Evolutionary conservation across 2,888 invertebrate species (phyloP).

Genomic region (Rhabditoides inermis): DNA sequence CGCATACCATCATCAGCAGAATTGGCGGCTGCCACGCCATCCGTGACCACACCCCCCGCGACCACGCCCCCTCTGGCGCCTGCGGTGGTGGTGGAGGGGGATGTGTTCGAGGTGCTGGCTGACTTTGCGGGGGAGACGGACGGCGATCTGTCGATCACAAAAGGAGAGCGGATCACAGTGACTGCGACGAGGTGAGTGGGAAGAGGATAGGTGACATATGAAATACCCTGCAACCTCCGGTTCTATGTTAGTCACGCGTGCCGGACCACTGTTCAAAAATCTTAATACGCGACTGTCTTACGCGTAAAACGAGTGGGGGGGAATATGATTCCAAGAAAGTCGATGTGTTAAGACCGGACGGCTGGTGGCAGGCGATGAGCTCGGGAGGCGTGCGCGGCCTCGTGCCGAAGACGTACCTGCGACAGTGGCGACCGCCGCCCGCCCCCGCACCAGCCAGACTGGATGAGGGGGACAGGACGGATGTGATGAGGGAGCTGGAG

Average conservation of each 20-base stretch:
- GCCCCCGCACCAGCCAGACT: too few relatives aligned
- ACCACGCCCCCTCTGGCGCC: too few relatives aligned
- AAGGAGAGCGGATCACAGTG: slow-evolving; percentile 23
- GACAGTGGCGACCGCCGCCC: too few relatives aligned
- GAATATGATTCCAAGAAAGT: not conserved
- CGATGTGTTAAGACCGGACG: slow-evolving; percentile 16
- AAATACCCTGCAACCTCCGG: too few relatives aligned
- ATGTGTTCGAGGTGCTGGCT: slow-evolving; percentile 20
- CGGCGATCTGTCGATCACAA: slow-evolving; percentile 21
- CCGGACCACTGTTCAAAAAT: too few relatives aligned
- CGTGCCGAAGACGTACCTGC: slow-evolving; percentile 29
- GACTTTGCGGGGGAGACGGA: slow-evolving; percentile 13
- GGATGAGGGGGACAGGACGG: slow-evolving; percentile 2
- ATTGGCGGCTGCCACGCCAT: too few relatives aligned
- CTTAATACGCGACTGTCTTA: too few relatives aligned
- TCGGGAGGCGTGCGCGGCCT: slow-evolving; percentile 19
- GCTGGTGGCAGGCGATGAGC: slow-evolving; percentile 34
- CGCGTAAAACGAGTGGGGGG: too few relatives aligned
- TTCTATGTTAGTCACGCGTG: too few relatives aligned
- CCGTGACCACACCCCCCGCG: too few relatives aligned
- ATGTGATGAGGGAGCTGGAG: slow-evolving; percentile 1
- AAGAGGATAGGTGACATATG: not conserved
- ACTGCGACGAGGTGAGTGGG: slow-evolving; percentile 18
- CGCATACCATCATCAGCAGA: too few relatives aligned
- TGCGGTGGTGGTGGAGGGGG: too few relatives aligned